Percentiles rank a stretch among this genome's conserved stretches.
Conservation (phyloP, 2,113 vertebrate genomes). For the Melozone crissalis region DNA sequence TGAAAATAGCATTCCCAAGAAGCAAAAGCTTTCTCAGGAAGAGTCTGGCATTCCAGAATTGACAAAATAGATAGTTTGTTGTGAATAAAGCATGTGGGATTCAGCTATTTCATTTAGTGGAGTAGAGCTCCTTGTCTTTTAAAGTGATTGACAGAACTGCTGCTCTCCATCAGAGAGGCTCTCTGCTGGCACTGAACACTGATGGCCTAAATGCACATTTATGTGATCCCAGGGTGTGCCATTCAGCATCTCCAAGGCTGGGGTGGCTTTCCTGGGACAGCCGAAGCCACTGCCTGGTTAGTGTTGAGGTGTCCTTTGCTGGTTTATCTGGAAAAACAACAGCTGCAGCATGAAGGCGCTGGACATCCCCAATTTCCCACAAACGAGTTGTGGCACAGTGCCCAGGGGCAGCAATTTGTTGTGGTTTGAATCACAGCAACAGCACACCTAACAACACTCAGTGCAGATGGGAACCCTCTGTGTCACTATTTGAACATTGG, state of each 20-base stretch:
- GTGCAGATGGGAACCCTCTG: not conserved
- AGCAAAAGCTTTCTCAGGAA: not conserved
- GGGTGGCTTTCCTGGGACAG: not conserved
- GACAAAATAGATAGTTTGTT: not conserved
- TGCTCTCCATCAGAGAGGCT: not conserved
- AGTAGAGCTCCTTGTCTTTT: not conserved
- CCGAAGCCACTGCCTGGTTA: not conserved
- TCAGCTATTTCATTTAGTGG: not conserved
- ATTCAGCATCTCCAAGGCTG: not conserved
- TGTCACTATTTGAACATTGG: not conserved
- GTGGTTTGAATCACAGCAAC: not conserved
- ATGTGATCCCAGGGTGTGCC: too few relatives aligned
- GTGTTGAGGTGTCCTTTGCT: not conserved
- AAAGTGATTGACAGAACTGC: not conserved
- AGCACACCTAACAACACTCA: not conserved
- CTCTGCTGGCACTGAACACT: not conserved
- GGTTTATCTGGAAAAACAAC: not conserved
- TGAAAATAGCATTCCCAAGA: not conserved
- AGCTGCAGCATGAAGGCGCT: not conserved
- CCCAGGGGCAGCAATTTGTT: not conserved
- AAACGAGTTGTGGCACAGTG: accelerated
- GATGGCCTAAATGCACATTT: not conserved
- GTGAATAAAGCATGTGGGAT: not conserved
- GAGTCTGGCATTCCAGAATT: not conserved
- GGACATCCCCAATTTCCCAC: not conserved